A percentile compares a stretch with the other conserved stretches of the same genome.
phyloP scores from a whole-genome alignment of 2,888 invertebrate genomes.

The Listrodromus nycthemerus region DNA sequence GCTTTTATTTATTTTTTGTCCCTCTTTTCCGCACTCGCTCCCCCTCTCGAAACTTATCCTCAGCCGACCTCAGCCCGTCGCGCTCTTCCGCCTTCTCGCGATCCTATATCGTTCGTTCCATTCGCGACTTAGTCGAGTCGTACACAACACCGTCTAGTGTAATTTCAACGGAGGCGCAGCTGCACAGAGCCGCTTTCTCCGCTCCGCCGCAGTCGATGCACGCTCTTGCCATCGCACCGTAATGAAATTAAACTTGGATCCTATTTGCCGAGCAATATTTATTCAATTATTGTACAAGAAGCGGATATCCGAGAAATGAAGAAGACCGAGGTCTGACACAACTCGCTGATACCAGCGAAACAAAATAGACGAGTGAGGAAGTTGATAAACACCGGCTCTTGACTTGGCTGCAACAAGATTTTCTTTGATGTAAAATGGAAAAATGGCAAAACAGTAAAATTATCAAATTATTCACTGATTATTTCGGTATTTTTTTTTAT shows the following conservation, averaged over 20 bases:
- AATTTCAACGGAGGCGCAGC: conserved; percentile 49
- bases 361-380: not conserved
- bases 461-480: too few species aligned
- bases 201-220: not conserved
- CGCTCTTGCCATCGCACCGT: conserved; percentile 48
- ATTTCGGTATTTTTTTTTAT: too few species aligned
- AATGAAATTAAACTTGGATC: conserved; percentile 78
- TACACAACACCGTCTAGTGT: conserved; percentile 34
- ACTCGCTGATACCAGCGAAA: not conserved
- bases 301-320: conserved; percentile 39
- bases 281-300: conserved; percentile 76
- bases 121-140: not conserved
- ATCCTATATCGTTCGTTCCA: conserved; percentile 1
- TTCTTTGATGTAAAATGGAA: not conserved
- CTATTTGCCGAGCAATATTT: conserved; percentile 73
- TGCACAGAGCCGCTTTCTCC: conserved; percentile 27
- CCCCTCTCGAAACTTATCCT: not conserved
- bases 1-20: not conserved
- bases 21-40: not conserved
- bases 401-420: not conserved
- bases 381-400: not conserved
- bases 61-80: conserved; percentile 11
- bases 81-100: conserved; percentile 9
- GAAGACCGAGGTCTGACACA: not conserved
- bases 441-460: too few species aligned